These are phyloP conservation scores for Silurus glanis DNA, from an alignment of 2,113 vertebrate species.

Conservation along the genomic window DNA sequence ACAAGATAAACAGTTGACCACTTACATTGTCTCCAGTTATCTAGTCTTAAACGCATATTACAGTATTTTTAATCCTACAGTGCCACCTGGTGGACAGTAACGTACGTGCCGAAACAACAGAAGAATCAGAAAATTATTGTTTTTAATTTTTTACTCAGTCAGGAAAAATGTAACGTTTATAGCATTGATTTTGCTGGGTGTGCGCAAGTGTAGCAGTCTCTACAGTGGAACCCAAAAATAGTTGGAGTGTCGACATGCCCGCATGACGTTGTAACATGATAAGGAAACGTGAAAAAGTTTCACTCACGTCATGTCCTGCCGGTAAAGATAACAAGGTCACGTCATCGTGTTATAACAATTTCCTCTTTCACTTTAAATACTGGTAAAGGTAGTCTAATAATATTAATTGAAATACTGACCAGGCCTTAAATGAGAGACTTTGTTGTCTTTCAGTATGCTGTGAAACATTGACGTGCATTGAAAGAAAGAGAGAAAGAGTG, in stretches of 20 bases:
- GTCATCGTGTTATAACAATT: background rate
- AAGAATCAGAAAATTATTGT: background rate
- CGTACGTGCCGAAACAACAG: background rate
- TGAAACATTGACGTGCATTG: background rate
- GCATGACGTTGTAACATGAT: background rate
- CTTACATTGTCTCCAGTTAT: background rate
- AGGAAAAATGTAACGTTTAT: background rate
- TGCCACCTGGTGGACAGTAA: slow-evolving; percentile 47
- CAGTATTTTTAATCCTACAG: slow-evolving; percentile 20
- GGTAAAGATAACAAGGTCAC: background rate
- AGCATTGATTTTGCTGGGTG: background rate
- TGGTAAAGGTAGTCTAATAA: background rate
- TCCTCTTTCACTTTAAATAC: background rate
- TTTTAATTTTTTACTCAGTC: background rate
- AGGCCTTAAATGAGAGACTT: background rate
- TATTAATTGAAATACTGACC: background rate
- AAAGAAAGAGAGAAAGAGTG: too few relatives aligned
- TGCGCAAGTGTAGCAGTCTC: background rate
- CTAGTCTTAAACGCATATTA: background rate
- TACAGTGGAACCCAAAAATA: background rate
- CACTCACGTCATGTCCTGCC: background rate
- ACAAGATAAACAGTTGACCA: background rate
- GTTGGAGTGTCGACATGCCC: background rate
- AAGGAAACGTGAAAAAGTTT: background rate
- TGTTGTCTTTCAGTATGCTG: background rate